A percentile compares a stretch with the other conserved stretches of the same genome.
Evolutionary conservation across 2,113 vertebrate species (phyloP).

Genomic region (Meles meles): DNA sequence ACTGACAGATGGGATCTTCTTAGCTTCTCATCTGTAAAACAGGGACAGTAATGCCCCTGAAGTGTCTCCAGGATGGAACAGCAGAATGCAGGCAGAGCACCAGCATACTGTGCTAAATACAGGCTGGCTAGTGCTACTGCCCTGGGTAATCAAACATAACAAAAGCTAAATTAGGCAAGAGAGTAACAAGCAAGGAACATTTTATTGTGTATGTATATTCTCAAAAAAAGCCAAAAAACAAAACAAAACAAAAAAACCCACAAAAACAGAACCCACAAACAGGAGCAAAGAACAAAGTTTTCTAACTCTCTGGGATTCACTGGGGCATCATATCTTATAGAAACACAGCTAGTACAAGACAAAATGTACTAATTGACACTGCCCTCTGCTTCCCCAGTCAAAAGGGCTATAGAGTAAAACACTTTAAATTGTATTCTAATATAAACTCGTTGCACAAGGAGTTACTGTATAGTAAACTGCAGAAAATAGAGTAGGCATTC

Average conservation of each 20-base stretch:
- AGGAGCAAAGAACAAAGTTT: constrained; percentile 68
- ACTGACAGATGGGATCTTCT: neutral
- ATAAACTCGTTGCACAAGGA: constrained; percentile 68
- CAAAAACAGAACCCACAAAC: constrained; percentile 66
- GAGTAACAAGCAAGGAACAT: constrained; percentile 80
- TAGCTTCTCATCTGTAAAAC: neutral
- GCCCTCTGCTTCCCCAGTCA: constrained; percentile 63
- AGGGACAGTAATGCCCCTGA: neutral
- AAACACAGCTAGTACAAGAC: constrained; percentile 70
- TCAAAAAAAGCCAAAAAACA: constrained; percentile 56
- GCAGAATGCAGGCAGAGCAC: accelerated
- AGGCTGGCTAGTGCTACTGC: accelerated
- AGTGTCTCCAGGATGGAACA: neutral
- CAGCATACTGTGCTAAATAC: neutral
- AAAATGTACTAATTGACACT: constrained; percentile 63
- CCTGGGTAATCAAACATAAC: neutral
- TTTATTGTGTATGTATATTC: constrained; percentile 84
- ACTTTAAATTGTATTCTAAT: constrained; percentile 65
- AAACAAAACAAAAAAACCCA: constrained; percentile 18
- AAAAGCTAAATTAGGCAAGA: constrained; percentile 28
- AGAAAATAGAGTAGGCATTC: constrained; percentile 55
- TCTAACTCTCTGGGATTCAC: constrained; percentile 66
- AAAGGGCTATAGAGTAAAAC: constrained; percentile 67
- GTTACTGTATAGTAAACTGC: constrained; percentile 60
- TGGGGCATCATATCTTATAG: constrained; percentile 61